Evolutionary conservation across 2,797 vertebrate species (phyloP), one percentile per base, ranked within the genome.

Genomic region (Etheostoma nigrum): DNA sequence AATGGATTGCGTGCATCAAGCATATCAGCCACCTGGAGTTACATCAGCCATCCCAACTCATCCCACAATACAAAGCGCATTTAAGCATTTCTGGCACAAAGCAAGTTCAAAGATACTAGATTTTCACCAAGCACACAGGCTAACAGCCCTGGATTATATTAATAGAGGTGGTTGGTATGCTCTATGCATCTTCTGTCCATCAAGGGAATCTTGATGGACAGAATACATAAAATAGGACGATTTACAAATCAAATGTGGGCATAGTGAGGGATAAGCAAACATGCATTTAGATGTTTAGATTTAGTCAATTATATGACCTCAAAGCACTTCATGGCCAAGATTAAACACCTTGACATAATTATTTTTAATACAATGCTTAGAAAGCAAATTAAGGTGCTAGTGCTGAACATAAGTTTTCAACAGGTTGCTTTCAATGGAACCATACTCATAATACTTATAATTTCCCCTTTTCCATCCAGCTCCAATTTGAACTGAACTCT

Each of bases 371-470:
- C 33, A 69, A 48, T 23, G 47, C 47, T 71, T 40, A 44, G 23
- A 74, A 83, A 75, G n/a, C 19, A 78, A 81, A 83, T 69, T 45
- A 64, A 6, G 14, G 55, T 78, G 53, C 51, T 25, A 47, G 33
- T 69, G 74, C 36, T 67, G 1, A 1, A 72, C 18, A 57, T 67
- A 15, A 55, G 18, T 67, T 65, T 69, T 61, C 21, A 83, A 72
- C 57, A 36, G 81, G 87, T 89, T 89, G 85, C 87, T 91, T 92
- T 94, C 77, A 88, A 75, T 87, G 72, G 81, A 90, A 71, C 71
- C 11, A 67, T 15, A 70, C 16, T 59, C 6, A 23, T 12, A 25
- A 59, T 44, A 44, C 16, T 67, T 6, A n/a, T 13, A 14, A 33
- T 27, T 69, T 67, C 21, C 33, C 5, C 16, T 67, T 48, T 65